phyloP scores from a whole-genome alignment of 2,888 invertebrate genomes.

The Linnaemya tessellans region DNA sequence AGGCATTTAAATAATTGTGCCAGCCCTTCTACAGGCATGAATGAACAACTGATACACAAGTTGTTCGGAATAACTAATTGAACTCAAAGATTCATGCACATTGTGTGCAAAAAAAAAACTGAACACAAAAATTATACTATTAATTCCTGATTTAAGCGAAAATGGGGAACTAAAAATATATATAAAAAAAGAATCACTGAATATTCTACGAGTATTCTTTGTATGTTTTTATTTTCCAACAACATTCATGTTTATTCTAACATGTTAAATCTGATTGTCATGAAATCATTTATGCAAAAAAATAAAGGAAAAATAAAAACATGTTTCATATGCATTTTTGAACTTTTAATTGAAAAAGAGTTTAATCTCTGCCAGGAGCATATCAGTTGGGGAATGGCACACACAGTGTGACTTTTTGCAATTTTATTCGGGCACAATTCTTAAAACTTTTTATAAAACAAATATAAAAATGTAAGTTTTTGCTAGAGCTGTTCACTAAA shows the following conservation, averaged over 20 bases:
- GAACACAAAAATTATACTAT: neutral
- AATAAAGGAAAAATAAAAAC: neutral
- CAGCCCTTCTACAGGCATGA: too few relatives aligned
- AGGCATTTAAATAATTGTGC: too few relatives aligned
- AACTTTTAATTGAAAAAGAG: constrained; percentile 21
- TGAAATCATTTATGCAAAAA: neutral
- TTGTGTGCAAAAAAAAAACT: too few relatives aligned
- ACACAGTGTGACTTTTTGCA: too few relatives aligned
- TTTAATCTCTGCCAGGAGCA: neutral
- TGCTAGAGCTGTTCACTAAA: too few relatives aligned
- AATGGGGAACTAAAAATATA: constrained; percentile 11
- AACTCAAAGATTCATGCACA: too few relatives aligned
- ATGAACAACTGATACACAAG: too few relatives aligned
- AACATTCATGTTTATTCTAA: neutral
- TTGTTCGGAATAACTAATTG: too few relatives aligned
- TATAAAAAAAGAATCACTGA: neutral
- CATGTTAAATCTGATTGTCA: neutral
- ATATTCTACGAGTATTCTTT: neutral
- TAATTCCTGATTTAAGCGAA: constrained; percentile 5
- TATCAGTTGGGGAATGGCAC: too few relatives aligned
- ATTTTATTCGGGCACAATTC: too few relatives aligned
- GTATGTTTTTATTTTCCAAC: neutral
- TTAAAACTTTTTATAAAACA: too few relatives aligned
- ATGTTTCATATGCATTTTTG: constrained; percentile 22
- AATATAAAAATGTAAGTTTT: too few relatives aligned